phyloP scores from a whole-genome alignment of 2,888 invertebrate genomes.

The Adineta ricciae region DNA sequence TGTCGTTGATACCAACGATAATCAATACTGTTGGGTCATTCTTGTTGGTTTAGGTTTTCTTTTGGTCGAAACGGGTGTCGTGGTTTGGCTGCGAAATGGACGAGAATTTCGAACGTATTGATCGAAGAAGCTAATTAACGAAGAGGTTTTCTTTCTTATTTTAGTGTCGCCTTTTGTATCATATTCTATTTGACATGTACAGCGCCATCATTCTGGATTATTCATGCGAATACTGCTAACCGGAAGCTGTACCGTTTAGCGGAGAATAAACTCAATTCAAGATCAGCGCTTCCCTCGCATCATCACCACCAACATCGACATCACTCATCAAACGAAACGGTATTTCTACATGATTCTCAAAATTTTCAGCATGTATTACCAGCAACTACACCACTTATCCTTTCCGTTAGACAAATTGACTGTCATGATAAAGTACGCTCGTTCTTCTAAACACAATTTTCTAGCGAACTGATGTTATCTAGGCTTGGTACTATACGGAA shows the following conservation, averaged over 20 bases:
- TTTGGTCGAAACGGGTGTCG: slow-evolving; percentile 25
- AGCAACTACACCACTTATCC: not conserved
- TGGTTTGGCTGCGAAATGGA: slow-evolving; percentile 30
- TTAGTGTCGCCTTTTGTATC: not conserved
- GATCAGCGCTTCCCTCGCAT: not conserved
- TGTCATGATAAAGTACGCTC: not conserved
- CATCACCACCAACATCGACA: not conserved
- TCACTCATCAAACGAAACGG: not conserved
- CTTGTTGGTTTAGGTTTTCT: slow-evolving; percentile 29
- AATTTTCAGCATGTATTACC: not conserved
- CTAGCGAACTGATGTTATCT: too few species aligned
- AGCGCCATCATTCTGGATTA: not conserved
- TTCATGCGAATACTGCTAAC: not conserved
- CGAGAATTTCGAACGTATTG: slow-evolving; percentile 29
- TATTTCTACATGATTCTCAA: not conserved
- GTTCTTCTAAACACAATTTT: too few species aligned
- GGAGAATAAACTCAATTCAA: not conserved
- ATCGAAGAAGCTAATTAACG: not conserved
- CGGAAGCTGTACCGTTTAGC: not conserved
- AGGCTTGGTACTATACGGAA: not conserved
- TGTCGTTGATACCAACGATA: slow-evolving; percentile 25
- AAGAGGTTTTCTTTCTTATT: not conserved
- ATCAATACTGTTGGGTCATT: slow-evolving; percentile 32
- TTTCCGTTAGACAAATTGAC: not conserved
- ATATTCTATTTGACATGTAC: not conserved